Evolutionary conservation across 2,888 invertebrate genomes (phyloP).

Genomic region (Heliconius aoede): DNA sequence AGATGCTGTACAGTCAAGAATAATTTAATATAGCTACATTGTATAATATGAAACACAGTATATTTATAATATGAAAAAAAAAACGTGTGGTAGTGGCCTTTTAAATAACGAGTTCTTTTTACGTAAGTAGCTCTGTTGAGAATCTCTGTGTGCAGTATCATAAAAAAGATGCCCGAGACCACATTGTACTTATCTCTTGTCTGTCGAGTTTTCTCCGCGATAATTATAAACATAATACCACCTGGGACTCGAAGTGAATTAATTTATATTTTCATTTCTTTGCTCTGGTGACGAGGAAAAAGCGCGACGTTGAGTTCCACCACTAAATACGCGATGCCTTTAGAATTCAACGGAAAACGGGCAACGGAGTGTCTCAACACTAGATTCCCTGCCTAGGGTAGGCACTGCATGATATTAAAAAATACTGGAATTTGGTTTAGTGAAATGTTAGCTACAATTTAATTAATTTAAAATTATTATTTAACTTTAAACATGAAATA

Average conservation of each 20-base stretch:
- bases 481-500: not conserved
- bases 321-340: too few species aligned
- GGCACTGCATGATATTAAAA: too few species aligned
- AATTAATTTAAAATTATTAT: not conserved
- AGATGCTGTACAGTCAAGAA: not conserved
- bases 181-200: conserved; percentile 24
- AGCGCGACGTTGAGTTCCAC: too few species aligned
- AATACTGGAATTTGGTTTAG: too few species aligned
- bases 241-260: not conserved
- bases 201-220: conserved; percentile 21
- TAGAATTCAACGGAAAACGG: too few species aligned
- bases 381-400: too few species aligned
- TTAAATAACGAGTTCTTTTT: conserved; percentile 13
- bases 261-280: too few species aligned
- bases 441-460: not conserved
- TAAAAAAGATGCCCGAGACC: conserved; percentile 18
- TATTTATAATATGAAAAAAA: not conserved
- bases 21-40: not conserved
- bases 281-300: too few species aligned
- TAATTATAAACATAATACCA: conserved; percentile 18
- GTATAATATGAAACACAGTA: too few species aligned
- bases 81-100: not conserved
- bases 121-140: conserved; percentile 14
- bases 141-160: conserved; percentile 11
- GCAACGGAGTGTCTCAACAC: too few species aligned